Evolutionary conservation across 2,797 vertebrate species (phyloP).

Genomic region (Hippocampus kuda): DNA sequence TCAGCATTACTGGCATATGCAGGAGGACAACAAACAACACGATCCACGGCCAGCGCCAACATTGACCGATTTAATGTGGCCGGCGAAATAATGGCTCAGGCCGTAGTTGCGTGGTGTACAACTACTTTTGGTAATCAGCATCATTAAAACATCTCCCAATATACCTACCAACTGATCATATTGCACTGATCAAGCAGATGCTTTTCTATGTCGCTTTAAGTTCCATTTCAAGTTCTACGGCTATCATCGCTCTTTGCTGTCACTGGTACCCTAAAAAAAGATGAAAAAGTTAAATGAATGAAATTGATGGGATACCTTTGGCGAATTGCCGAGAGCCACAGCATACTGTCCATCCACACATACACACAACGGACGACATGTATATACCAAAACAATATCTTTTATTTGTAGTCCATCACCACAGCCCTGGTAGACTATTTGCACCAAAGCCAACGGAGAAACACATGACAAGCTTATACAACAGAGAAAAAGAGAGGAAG

Average conservation of each 20-base stretch:
- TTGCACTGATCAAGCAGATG: no score
- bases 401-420: conserved; percentile 98
- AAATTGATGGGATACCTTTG: background rate
- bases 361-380: conserved; percentile 47
- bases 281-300: background rate
- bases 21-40: no score
- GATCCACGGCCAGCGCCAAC: no score
- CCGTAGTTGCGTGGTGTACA: no score
- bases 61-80: no score
- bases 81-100: no score
- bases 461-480: conserved; percentile 98
- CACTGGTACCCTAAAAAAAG: background rate
- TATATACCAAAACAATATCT: conserved; percentile 89
- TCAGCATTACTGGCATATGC: no score
- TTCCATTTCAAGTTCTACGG: background rate
- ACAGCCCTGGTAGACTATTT: conserved; percentile 98
- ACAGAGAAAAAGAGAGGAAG: conserved; percentile 68
- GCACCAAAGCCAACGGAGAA: conserved; percentile 99
- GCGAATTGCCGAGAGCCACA: background rate
- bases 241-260: background rate
- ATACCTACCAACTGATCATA: no score
- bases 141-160: no score
- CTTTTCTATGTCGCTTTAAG: no score
- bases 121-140: no score
- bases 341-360: background rate